These are phyloP conservation scores for Scotopteryx bipunctaria DNA, from an alignment of 2,888 invertebrate species.

Conservation along the genomic window DNA sequence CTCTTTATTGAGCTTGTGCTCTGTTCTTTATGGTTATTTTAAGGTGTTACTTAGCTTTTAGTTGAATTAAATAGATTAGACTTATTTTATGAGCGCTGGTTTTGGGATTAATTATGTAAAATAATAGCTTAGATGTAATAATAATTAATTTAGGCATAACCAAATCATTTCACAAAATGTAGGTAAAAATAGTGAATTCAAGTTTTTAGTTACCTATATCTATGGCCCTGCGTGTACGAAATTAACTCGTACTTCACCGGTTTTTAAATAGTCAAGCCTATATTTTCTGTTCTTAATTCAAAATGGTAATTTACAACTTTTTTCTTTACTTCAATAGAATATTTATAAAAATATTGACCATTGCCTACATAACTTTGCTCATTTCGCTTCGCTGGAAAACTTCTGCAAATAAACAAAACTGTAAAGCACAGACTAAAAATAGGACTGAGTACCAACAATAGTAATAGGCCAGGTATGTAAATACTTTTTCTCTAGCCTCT, in stretches of 20 bases:
- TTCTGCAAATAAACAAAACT: background rate
- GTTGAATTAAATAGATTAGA: conserved; percentile 4
- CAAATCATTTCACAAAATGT: too few relatives aligned
- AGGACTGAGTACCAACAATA: background rate
- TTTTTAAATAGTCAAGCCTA: too few relatives aligned
- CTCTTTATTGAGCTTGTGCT: conserved; percentile 21
- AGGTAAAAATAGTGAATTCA: too few relatives aligned
- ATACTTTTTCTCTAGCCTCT: conserved; percentile 28
- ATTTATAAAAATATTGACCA: too few relatives aligned
- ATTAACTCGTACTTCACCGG: too few relatives aligned
- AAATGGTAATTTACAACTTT: too few relatives aligned
- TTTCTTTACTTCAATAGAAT: too few relatives aligned
- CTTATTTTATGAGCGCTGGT: background rate
- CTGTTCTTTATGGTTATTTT: conserved; percentile 27
- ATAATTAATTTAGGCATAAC: background rate
- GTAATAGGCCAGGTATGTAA: background rate
- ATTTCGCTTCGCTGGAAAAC: background rate
- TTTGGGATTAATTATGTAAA: background rate
- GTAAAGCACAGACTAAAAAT: background rate
- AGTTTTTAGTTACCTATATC: too few relatives aligned
- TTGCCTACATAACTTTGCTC: too few relatives aligned
- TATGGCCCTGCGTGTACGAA: too few relatives aligned
- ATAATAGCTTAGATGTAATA: background rate
- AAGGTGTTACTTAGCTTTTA: conserved; percentile 20
- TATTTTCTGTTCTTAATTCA: too few relatives aligned